phyloP scores from a whole-genome alignment of 2,888 invertebrate genomes.

The Dasypolia templi region DNA sequence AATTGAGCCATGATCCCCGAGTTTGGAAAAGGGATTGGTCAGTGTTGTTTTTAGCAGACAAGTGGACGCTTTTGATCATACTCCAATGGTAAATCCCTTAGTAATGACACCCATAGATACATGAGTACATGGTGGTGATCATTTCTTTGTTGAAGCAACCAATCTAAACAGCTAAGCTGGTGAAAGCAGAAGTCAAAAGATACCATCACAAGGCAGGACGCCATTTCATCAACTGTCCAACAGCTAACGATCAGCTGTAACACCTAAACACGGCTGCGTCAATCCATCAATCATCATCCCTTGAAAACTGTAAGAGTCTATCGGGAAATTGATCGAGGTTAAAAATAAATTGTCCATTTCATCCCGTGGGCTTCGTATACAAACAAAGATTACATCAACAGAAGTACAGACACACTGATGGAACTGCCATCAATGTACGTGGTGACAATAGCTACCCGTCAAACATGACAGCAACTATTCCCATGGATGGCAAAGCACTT shows the following conservation, averaged over 20 bases:
- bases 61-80: neutral
- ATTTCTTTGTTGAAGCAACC: neutral
- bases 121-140: too few species aligned
- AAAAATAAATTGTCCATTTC: conserved; percentile 45
- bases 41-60: neutral
- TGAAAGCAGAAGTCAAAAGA: conserved; percentile 2
- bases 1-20: neutral
- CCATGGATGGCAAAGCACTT: conserved; percentile 24
- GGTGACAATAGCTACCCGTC: conserved; percentile 34
- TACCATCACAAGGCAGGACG: conserved; percentile 1
- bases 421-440: conserved; percentile 9
- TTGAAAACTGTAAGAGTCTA: conserved; percentile 34
- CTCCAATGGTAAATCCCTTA: neutral
- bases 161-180: neutral
- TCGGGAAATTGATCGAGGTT: conserved; percentile 34
- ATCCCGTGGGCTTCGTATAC: conserved; percentile 22
- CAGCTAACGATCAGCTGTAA: conserved; percentile 21
- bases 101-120: too few species aligned
- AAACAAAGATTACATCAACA: conserved; percentile 16
- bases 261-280: conserved; percentile 22
- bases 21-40: neutral
- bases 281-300: conserved; percentile 37
- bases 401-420: conserved; percentile 4
- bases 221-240: conserved; percentile 18
- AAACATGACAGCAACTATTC: conserved; percentile 31